Evolutionary conservation across 2,113 vertebrate genomes (phyloP).

Genomic region (Brachyhypopomus occidentalis): DNA sequence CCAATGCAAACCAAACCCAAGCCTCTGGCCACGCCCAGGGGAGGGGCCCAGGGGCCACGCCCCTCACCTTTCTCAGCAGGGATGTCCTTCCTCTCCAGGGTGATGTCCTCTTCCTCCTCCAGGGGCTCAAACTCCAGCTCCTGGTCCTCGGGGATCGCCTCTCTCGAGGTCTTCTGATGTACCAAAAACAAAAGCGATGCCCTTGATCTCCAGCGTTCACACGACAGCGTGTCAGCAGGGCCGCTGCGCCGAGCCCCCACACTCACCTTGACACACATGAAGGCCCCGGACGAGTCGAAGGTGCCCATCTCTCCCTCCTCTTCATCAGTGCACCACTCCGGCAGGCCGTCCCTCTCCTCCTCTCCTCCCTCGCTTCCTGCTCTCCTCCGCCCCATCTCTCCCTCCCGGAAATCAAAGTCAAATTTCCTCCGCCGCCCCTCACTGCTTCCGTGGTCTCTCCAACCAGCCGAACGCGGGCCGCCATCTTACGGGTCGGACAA

Average conservation of each 20-base stretch:
- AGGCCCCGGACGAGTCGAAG: conserved; percentile 80
- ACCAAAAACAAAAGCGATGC: neutral
- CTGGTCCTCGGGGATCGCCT: conserved; percentile 75
- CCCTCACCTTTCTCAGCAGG: conserved; percentile 50
- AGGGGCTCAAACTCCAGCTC: conserved; percentile 77
- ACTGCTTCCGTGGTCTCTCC: conserved; percentile 72
- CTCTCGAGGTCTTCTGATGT: conserved; percentile 79
- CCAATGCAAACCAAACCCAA: too few species aligned
- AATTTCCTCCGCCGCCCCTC: conserved; percentile 74
- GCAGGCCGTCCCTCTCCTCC: conserved; percentile 78
- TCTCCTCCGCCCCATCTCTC: conserved; percentile 66
- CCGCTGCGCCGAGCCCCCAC: too few species aligned
- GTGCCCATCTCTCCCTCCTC: conserved; percentile 83
- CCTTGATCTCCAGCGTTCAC: too few species aligned
- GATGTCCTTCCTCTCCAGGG: conserved; percentile 32
- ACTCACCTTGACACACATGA: conserved; percentile 78
- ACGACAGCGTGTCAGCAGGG: too few species aligned
- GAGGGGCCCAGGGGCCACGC: neutral
- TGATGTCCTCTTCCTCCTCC: conserved; percentile 72
- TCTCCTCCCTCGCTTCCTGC: conserved; percentile 70
- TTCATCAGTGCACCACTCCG: conserved; percentile 80
- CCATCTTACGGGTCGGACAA: conserved; percentile 64
- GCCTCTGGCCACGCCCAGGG: too few species aligned
- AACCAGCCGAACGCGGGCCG: conserved; percentile 78
- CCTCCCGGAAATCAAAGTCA: conserved; percentile 78